Conservation (phyloP, 1,140 invertebrate species). For the Lethrus apterus region DNA sequence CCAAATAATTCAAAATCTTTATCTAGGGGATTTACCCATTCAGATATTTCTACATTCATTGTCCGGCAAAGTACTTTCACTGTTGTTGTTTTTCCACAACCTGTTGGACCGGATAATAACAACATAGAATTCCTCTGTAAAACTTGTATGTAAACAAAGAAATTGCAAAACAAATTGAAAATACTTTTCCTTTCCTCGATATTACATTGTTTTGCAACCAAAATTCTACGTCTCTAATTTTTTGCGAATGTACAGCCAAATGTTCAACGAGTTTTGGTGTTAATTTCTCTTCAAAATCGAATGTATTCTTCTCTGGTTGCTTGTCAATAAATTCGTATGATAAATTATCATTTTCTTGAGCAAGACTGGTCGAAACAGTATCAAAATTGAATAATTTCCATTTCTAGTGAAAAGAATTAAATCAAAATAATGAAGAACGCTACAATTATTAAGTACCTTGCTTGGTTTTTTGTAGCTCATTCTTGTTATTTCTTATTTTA, state of each 20-base stretch:
- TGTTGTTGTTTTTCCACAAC: constrained; percentile 62
- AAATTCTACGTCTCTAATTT: constrained; percentile 51
- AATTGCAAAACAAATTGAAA: constrained; percentile 4
- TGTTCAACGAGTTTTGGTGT: constrained; percentile 47
- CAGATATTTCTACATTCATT: constrained; percentile 50
- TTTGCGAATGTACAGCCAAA: constrained; percentile 54
- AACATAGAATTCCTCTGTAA: constrained; percentile 46
- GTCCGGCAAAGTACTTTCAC: constrained; percentile 52
- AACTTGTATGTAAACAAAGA: constrained; percentile 3
- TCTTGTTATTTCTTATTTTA: too few species aligned
- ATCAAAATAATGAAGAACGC: too few species aligned
- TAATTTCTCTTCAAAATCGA: constrained; percentile 43
- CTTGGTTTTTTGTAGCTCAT: too few species aligned
- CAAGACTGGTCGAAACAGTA: too few species aligned
- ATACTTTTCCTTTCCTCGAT: constrained; percentile 15
- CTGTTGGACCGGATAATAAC: constrained; percentile 62
- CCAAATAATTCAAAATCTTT: constrained; percentile 40
- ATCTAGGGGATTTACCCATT: constrained; percentile 69
- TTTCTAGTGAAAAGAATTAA: too few species aligned
- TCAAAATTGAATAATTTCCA: too few species aligned
- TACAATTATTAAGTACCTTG: too few species aligned
- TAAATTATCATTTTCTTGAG: too few species aligned
- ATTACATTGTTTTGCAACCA: constrained; percentile 44
- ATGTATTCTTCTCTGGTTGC: too few species aligned
- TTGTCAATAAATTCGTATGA: too few species aligned